Conservation (phyloP, 2,888 invertebrate genomes). For the Volucella inanis region DNA sequence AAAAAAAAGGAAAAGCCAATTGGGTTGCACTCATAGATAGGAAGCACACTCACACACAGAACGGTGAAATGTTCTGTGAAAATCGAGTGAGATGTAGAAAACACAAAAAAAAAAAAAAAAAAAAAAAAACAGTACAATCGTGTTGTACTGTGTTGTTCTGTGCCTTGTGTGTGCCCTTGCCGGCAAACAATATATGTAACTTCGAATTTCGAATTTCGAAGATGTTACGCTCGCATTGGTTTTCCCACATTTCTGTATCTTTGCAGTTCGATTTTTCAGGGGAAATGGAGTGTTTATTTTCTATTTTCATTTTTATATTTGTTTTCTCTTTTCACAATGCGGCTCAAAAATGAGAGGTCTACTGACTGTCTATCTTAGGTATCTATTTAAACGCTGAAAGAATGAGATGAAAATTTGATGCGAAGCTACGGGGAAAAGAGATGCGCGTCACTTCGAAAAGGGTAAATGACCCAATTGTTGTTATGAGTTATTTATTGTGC, state of each 20-base stretch:
- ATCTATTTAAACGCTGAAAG: neutral
- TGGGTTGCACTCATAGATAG: constrained; percentile 10
- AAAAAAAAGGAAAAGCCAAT: constrained; percentile 8
- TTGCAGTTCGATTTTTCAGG: constrained; percentile 5
- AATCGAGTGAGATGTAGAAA: neutral
- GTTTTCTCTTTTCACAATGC: neutral
- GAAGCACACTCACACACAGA: constrained; percentile 2
- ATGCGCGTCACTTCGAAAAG: constrained; percentile 16
- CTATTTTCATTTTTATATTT: constrained; percentile 12
- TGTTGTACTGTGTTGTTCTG: neutral
- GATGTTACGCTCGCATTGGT: constrained; percentile 1
- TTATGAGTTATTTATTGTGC: constrained; percentile 13
- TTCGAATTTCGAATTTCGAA: constrained; percentile 50
- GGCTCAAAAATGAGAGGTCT: neutral
- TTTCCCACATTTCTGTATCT: constrained; percentile 14
- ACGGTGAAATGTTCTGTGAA: neutral
- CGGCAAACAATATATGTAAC: neutral
- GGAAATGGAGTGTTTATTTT: constrained; percentile 14
- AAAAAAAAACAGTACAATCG: neutral
- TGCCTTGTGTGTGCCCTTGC: neutral
- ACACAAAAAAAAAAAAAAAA: neutral
- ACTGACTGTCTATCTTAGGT: neutral
- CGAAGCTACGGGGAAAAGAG: constrained; percentile 20
- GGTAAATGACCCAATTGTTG: constrained; percentile 56
- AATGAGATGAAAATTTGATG: neutral